Evolutionary conservation across 2,888 invertebrate species (phyloP), one percentile per base, ranked within the genome.

Genomic region (Drosophila merina): DNA sequence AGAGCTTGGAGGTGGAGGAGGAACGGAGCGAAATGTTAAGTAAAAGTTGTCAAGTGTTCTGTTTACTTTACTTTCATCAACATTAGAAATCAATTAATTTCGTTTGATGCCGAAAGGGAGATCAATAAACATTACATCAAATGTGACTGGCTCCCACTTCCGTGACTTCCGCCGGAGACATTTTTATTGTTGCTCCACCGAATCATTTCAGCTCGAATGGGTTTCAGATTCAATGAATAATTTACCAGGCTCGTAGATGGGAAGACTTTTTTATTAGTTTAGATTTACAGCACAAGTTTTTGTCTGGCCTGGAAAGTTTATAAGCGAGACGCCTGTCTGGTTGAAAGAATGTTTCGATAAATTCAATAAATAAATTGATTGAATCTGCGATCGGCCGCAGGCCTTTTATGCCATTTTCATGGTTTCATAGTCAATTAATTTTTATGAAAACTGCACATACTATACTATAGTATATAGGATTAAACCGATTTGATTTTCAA

Each of bases 11-110:
- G 28, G 28, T 28, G 28, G 6, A 6, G 28, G 28, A 4, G 28
- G 6, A 28, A n/a, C 7, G 50, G 12, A 14, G 28, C 62, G 6
- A 36, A 36, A 36, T 36, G 20, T 30, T 38, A 45, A 36, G 63
- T 52, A 48, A 72, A 70, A 67, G 55, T 72, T 75, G 79, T 64
- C 76, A 76, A 81, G 64, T 66, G 48, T 54, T 64, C 55, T 73
- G 76, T 77, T 80, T 73, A 71, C 60, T 75, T 69, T 69, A 42
- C 62, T 71, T 62, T 55, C 71, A 64, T 64, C 55, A 48, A 76
- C 70, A 84, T 81, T 71, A 68, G 76, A 76, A 80, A 80, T 81
- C 85, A 85, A 80, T 80, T 85, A 85, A 76, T 75, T 78, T 75
- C 50, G 52, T 14, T 40, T 72, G 14, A 63, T 44, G 52, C 42